Evolutionary conservation across 2,113 vertebrate species (phyloP).

Genomic region (Tachysurus fulvidraco): DNA sequence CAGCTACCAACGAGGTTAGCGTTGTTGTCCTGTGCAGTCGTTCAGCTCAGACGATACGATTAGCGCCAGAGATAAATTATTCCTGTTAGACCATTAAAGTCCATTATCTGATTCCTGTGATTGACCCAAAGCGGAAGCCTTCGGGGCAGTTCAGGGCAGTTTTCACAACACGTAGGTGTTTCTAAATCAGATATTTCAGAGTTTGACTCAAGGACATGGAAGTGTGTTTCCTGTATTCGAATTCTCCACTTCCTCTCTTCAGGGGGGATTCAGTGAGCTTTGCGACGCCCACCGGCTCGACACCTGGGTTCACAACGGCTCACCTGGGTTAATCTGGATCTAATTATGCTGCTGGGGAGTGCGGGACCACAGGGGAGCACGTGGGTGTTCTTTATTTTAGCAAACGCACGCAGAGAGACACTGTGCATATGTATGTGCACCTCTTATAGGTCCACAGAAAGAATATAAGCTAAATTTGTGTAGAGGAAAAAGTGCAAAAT

Average conservation of each 20-base stretch:
- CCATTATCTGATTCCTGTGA: conserved; percentile 66
- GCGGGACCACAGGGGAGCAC: not conserved
- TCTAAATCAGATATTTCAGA: conserved; percentile 67
- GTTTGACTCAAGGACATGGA: conserved; percentile 57
- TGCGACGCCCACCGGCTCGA: not conserved
- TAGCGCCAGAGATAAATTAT: conserved; percentile 74
- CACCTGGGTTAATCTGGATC: conserved; percentile 38
- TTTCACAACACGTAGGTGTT: conserved; percentile 64
- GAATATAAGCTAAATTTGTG: not conserved
- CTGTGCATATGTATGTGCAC: not conserved
- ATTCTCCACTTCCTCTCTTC: conserved; percentile 38
- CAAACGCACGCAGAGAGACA: not conserved
- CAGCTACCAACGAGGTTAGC: conserved; percentile 69
- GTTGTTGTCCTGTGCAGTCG: conserved; percentile 73
- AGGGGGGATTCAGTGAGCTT: conserved; percentile 42
- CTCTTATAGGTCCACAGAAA: not conserved
- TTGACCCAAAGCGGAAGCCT: conserved; percentile 68
- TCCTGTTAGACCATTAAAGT: conserved; percentile 67
- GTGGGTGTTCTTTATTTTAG: conserved; percentile 33
- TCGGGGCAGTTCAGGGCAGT: conserved; percentile 64
- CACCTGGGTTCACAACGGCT: conserved; percentile 36
- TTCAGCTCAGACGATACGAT: conserved; percentile 68
- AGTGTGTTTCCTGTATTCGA: conserved; percentile 28
- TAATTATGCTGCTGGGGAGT: conserved; percentile 26
- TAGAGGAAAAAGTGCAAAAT: not conserved